Evolutionary conservation across 2,797 vertebrate genomes (phyloP), one percentile per base, ranked within the genome.

Genomic region (Phrynocephalus guinanensis): DNA sequence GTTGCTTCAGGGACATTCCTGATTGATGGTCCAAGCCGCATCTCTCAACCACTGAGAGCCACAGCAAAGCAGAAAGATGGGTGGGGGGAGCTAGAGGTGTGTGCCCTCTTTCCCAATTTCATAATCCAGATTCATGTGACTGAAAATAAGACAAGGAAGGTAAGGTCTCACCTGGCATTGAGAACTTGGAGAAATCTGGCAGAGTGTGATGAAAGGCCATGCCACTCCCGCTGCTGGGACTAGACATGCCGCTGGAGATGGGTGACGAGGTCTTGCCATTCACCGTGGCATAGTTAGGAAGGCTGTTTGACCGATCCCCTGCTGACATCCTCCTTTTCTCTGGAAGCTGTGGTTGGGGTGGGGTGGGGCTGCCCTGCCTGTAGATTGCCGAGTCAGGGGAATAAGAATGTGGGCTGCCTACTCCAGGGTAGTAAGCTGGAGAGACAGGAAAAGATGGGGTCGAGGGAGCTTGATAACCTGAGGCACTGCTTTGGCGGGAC

Each of bases 161-260:
- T 26, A 68, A 88, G 76, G 73, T 52, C 96, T 94, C 95, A 99
- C 99, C 99, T 71, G 97, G 96, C 97, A 99, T 98, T 86, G 98
- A 98, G 93, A 99, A 98, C 94, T 98, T 98, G 93, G 99, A 99
- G 96, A 99, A 99, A 96, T 99, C 99, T 0, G 99, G 98, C 66
- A 99, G 97, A 0, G 99, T 99, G 93, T 99, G 98, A 67, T 98
- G 98, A 96, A 98, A 99, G 20, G 97, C 80, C 8, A 98, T 96
- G 0, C 95, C 93, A 3, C 98, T 97, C 4, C 96, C 95, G 0
- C 95, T 92, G 0, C 96, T 96, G 85, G 97, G 97, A 85, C 97
- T 97, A 91, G 96, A 96, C 96, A 97, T 96, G 88, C 97, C 97
- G 0, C 97, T 98, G 91, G 95, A 96, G 30, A 97, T 87, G 0